Conservation (phyloP, 2,113 vertebrate species). For the Aegypius monachus region DNA sequence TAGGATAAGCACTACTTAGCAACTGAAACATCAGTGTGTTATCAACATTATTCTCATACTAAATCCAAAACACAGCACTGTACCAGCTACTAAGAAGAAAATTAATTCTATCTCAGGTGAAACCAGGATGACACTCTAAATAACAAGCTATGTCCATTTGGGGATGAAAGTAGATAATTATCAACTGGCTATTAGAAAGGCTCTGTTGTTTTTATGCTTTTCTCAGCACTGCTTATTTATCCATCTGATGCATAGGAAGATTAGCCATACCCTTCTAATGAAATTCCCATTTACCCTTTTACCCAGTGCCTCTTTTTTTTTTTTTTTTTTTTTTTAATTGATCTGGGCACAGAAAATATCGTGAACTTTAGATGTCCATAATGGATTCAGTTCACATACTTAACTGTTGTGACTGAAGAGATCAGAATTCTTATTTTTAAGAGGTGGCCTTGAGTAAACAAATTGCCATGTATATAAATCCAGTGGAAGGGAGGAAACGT, state of each 20-base stretch:
- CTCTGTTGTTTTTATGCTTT: neutral
- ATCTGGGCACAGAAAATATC: neutral
- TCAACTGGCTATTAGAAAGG: neutral
- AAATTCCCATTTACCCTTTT: neutral
- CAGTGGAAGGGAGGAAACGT: neutral
- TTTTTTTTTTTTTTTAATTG: neutral
- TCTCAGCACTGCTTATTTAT: neutral
- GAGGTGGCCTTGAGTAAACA: neutral
- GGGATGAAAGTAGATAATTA: neutral
- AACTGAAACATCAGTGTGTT: too few relatives aligned
- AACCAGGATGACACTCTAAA: neutral
- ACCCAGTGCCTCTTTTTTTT: neutral
- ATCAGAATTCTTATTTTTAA: neutral
- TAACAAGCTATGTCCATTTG: neutral
- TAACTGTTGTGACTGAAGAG: neutral
- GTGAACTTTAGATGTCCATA: neutral
- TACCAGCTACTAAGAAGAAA: too few relatives aligned
- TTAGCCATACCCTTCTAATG: neutral
- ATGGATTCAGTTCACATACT: neutral
- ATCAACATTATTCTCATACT: too few relatives aligned
- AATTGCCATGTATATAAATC: neutral
- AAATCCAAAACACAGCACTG: too few relatives aligned
- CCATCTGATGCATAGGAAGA: neutral
- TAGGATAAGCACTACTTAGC: too few relatives aligned
- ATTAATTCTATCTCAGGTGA: too few relatives aligned